Base-by-base conservation (phyloP, 2,113 vertebrate genomes). In the Dipodomys ordii region DNA sequence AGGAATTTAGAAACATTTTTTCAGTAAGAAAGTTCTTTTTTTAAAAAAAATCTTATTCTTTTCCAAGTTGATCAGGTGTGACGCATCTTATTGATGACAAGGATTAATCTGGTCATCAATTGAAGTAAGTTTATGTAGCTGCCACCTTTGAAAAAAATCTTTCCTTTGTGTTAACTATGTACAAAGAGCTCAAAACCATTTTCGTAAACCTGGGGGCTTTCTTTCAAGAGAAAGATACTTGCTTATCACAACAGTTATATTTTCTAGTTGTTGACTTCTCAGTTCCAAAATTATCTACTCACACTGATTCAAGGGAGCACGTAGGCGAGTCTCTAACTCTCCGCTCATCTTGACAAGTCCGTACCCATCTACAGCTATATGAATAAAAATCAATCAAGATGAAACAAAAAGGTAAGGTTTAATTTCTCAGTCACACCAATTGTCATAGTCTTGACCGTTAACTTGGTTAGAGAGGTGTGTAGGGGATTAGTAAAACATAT, bases 311-410 rank as follows among this genome's bases (percentile, higher is more conserved):
- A 18, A 71, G 19, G 0, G 76, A 23, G 23, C 71, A 28, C 4
- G 93, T 87, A 49, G 32, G 94, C 57, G 62, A 23, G 80, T 86
- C 22, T 91, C 27, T 85, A 86, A 88, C 62, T 69, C 49, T 69
- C 15, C 88, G 71, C 1, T 57, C 3, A 32, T 80, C 30, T 35
- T 77, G 76, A n/a, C 15, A 82, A 88, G 64, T 27, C 2, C 44
- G 25, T 65, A 49, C 25, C 5, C 46, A 83, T 16, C 19, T 49
- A 16, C 19, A 15, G 22, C 67, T 77, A 74, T 87, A 62, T 68
- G 71, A 67, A 44, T 87, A 64, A 92, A 93, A 67, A 32, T 83
- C 46, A 92, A 92, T 76, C 62, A 30, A 62, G 76, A 57, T 69
- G 7, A 95, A 68, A 44, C 81, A 71, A 69, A 88, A 91, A 68